Evolutionary conservation across 2,888 invertebrate genomes (phyloP).

Genomic region (Ferrisia virgata): DNA sequence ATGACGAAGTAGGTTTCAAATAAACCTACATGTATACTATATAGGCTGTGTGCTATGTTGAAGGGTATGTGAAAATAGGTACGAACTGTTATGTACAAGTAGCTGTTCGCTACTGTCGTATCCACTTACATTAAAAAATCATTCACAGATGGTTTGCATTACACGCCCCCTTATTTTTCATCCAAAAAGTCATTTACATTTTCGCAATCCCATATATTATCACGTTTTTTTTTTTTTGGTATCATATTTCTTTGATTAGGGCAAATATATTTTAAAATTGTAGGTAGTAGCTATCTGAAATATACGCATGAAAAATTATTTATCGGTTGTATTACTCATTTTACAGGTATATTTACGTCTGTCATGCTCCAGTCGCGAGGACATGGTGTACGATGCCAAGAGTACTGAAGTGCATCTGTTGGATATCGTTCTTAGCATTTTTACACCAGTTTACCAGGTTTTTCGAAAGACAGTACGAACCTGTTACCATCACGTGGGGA

Average conservation of each 20-base stretch:
- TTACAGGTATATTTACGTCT: conserved; percentile 80
- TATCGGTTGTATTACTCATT: neutral
- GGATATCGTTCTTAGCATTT: conserved; percentile 74
- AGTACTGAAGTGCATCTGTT: conserved; percentile 73
- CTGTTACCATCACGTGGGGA: conserved; percentile 68
- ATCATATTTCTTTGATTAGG: neutral
- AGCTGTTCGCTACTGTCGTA: neutral
- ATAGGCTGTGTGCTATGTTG: neutral
- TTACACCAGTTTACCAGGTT: conserved; percentile 80
- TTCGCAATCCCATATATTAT: neutral
- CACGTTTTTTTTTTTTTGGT: neutral
- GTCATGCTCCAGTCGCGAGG: conserved; percentile 83
- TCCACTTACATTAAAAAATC: conserved; percentile 12
- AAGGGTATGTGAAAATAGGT: neutral
- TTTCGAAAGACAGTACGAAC: conserved; percentile 66
- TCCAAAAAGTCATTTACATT: neutral
- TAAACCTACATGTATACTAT: neutral
- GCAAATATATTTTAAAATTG: neutral
- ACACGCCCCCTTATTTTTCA: neutral
- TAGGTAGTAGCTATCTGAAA: neutral
- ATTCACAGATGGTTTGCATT: conserved; percentile 9
- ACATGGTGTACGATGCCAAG: conserved; percentile 64
- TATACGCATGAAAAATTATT: neutral
- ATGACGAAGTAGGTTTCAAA: neutral
- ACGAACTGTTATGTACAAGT: neutral